Conservation (phyloP, 2,797 vertebrate genomes). For the Peromyscus nudipes region DNA sequence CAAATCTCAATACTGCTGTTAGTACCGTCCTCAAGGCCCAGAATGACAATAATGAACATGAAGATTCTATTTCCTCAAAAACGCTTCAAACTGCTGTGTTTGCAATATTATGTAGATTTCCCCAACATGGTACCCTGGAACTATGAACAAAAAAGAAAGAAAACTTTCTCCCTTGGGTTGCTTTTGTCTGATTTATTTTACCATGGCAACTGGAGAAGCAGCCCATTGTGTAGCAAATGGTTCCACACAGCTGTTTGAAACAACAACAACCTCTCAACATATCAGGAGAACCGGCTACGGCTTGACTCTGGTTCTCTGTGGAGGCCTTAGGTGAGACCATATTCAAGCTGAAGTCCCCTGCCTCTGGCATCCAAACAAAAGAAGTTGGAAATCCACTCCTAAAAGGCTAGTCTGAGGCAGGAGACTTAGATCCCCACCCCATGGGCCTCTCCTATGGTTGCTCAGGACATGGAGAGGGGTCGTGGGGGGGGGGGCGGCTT, state of each 20-base stretch:
- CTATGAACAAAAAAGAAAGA: not conserved
- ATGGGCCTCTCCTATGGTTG: not conserved
- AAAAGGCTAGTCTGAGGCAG: not conserved
- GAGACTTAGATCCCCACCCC: not conserved
- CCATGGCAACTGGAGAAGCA: not conserved
- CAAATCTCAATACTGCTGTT: constrained; percentile 58
- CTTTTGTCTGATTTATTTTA: not conserved
- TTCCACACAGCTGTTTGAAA: not conserved
- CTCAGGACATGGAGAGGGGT: not conserved
- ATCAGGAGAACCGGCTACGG: not conserved
- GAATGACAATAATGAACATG: not conserved
- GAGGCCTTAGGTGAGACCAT: not conserved
- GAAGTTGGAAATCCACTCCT: not conserved
- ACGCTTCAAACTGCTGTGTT: not conserved
- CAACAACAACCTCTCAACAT: not conserved
- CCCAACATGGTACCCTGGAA: not conserved
- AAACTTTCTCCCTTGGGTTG: not conserved
- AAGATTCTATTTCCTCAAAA: constrained; percentile 43
- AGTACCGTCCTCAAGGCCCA: not conserved
- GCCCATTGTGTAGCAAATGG: not conserved
- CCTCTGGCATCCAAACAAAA: not conserved
- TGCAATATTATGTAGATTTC: not conserved
- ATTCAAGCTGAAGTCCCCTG: not conserved
- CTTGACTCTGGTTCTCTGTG: not conserved
- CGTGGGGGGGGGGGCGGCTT: not conserved